These are phyloP conservation scores for Cotesia glomerata DNA, from an alignment of 1,140 invertebrate species.

Conservation along the genomic window DNA sequence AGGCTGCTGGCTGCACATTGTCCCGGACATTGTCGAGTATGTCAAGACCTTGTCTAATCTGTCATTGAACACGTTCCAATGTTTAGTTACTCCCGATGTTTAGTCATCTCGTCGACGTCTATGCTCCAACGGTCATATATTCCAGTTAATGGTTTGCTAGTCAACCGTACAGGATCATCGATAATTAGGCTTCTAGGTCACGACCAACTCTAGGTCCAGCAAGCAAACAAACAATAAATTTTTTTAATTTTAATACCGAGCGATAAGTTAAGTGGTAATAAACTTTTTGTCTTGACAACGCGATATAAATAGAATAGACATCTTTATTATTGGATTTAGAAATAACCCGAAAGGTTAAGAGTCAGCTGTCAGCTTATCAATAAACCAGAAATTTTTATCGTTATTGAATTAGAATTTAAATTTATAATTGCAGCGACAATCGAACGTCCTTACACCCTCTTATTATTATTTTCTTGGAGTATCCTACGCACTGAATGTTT, in stretches of 20 bases:
- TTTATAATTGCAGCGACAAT: not conserved
- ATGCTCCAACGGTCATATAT: slow-evolving; percentile 20
- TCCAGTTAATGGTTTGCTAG: slow-evolving; percentile 18
- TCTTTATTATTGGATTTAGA: no score
- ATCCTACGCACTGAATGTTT: not conserved
- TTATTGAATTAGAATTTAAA: not conserved
- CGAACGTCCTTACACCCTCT: not conserved
- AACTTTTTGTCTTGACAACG: not conserved
- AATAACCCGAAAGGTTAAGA: no score
- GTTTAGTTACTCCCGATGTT: slow-evolving; percentile 17
- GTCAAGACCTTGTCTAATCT: slow-evolving; percentile 26
- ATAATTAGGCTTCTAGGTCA: slow-evolving; percentile 16
- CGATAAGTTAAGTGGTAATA: not conserved
- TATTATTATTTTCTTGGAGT: not conserved
- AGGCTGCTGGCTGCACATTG: slow-evolving; percentile 23
- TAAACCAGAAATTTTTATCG: not conserved
- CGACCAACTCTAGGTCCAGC: not conserved
- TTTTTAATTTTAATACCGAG: not conserved
- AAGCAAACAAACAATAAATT: not conserved
- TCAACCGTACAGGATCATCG: slow-evolving; percentile 14
- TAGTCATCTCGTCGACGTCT: slow-evolving; percentile 20
- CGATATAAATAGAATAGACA: no score
- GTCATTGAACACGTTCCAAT: not conserved
- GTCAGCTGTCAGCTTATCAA: not conserved
- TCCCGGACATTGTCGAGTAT: slow-evolving; percentile 25